A percentile compares a stretch with the other conserved stretches of the same genome.
Conservation (phyloP, 2,888 invertebrate species). For the Drosophila rellima region DNA sequence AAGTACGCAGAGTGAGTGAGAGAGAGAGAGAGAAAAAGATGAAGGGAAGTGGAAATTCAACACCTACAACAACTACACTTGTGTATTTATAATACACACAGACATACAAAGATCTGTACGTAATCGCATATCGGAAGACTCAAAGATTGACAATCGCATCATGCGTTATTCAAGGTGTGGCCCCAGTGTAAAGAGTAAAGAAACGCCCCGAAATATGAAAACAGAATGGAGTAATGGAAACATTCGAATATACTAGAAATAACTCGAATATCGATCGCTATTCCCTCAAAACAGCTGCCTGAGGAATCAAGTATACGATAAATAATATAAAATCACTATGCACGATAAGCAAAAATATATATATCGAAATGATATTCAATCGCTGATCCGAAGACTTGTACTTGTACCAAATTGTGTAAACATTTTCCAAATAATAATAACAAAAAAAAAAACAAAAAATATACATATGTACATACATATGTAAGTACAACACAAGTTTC, state of each 20-base stretch:
- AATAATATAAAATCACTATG: slow-evolving; percentile 5
- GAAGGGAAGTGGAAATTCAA: slow-evolving; percentile 41
- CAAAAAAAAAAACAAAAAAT: background rate
- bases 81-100: slow-evolving; percentile 4
- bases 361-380: slow-evolving; percentile 44
- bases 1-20: background rate
- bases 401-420: slow-evolving; percentile 49
- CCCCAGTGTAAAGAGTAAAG: slow-evolving; percentile 10
- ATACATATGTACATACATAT: too few relatives aligned
- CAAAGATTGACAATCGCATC: slow-evolving; percentile 48
- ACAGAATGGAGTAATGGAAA: slow-evolving; percentile 5
- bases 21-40: background rate
- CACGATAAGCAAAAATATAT: slow-evolving; percentile 17
- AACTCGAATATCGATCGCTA: background rate
- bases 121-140: slow-evolving; percentile 27
- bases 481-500: slow-evolving; percentile 5
- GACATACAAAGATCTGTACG: slow-evolving; percentile 1
- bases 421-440: slow-evolving; percentile 47
- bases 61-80: slow-evolving; percentile 47
- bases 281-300: slow-evolving; percentile 9
- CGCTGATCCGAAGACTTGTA: slow-evolving; percentile 25
- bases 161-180: slow-evolving; percentile 48
- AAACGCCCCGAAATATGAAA: slow-evolving; percentile 26
- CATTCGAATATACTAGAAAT: slow-evolving; percentile 14
- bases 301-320: slow-evolving; percentile 6